These are phyloP conservation scores for Myocastor coypus DNA, from an alignment of 2,113 vertebrate species.

Conservation along the genomic window DNA sequence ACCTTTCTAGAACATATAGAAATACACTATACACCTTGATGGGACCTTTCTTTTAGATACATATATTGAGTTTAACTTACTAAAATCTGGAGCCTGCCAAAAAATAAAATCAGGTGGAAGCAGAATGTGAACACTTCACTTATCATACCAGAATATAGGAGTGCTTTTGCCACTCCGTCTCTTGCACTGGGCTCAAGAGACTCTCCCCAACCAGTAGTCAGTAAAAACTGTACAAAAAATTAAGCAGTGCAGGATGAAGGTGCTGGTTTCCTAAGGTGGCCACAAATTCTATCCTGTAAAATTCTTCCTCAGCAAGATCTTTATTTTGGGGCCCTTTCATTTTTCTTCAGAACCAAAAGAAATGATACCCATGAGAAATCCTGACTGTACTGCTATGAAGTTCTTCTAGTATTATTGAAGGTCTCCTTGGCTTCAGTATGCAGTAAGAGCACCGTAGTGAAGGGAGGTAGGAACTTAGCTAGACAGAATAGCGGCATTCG, in stretches of 20 bases:
- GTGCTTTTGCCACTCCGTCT: not conserved
- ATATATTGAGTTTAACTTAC: slow-evolving; percentile 15
- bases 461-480: not conserved
- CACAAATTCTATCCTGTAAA: slow-evolving; percentile 21
- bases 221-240: slow-evolving; percentile 21
- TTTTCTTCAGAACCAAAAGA: slow-evolving; percentile 3
- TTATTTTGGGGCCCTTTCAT: not conserved
- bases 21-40: not conserved
- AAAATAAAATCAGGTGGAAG: not conserved
- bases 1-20: slow-evolving; percentile 29
- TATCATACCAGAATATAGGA: not conserved
- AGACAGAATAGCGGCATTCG: slow-evolving; percentile 23
- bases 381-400: not conserved
- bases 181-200: slow-evolving; percentile 27
- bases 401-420: not conserved
- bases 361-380: not conserved
- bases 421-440: not conserved
- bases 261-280: slow-evolving; percentile 16
- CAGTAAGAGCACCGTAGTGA: not conserved
- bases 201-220: not conserved
- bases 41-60: not conserved
- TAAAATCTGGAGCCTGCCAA: slow-evolving; percentile 27
- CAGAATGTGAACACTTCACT: not conserved
- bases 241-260: not conserved
- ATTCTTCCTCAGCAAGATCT: not conserved